Evolutionary conservation across 1,140 invertebrate species (phyloP).

Genomic region (Philopotamus ludificatus): DNA sequence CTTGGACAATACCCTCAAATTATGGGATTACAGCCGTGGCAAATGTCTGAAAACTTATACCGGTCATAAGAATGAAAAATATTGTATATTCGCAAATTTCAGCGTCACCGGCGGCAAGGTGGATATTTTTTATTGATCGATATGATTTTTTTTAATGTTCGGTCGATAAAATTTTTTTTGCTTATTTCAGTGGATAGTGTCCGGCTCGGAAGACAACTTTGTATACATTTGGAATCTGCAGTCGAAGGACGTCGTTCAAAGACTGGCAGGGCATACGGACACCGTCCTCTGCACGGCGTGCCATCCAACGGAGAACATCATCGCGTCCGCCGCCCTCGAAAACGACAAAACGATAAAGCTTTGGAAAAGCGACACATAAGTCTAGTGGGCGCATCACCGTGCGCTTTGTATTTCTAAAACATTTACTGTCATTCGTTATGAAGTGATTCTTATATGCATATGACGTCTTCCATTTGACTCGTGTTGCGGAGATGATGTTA

Average conservation of each 20-base stretch:
- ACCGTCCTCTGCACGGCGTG: conserved; percentile 97
- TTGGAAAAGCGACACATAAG: conserved; percentile 96
- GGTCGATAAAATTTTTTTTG: not conserved
- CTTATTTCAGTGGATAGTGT: conserved; percentile 92
- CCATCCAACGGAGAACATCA: conserved; percentile 98
- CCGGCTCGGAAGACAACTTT: conserved; percentile 98
- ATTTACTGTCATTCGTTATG: not conserved
- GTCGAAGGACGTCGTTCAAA: conserved; percentile 98
- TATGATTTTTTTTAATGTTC: not conserved
- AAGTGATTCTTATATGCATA: not conserved
- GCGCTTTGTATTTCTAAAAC: not conserved
- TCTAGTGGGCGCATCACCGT: conserved; percentile 17
- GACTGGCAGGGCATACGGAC: conserved; percentile 95
- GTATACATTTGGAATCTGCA: conserved; percentile 99
- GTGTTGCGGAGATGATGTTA: not conserved
- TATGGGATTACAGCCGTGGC: conserved; percentile 99
- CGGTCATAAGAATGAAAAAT: conserved; percentile 99
- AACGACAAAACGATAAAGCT: conserved; percentile 99
- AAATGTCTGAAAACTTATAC: conserved; percentile 97
- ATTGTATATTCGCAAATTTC: conserved; percentile 99
- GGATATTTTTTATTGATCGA: conserved; percentile 36
- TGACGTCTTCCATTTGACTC: conserved; percentile 2
- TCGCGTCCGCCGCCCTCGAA: conserved; percentile 97
- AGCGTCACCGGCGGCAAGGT: conserved; percentile 99
- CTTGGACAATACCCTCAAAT: conserved; percentile 95